Conservation (phyloP, 35 echinoderm and acorn worm species). For the Ophioderma brevispina region DNA sequence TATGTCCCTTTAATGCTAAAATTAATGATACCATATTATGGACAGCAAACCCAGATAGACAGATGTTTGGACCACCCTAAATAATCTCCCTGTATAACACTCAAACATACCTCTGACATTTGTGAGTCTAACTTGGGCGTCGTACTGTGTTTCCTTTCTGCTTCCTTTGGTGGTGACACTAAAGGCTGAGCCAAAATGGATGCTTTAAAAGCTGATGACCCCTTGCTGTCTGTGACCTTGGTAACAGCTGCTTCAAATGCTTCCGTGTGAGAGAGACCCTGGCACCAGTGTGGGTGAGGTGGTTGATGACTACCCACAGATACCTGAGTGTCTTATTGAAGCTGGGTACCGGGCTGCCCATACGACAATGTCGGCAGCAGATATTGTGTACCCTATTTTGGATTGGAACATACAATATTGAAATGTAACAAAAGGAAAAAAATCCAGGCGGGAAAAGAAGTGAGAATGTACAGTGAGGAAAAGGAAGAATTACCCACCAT, state of each 20-base stretch:
- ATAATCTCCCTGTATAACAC: too few relatives aligned
- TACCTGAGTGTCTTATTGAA: constrained; percentile 16
- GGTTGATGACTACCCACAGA: constrained; percentile 39
- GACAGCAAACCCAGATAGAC: too few relatives aligned
- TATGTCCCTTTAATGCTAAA: too few relatives aligned
- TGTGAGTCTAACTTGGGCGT: neutral
- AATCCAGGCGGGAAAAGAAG: too few relatives aligned
- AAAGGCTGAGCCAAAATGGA: constrained; percentile 82
- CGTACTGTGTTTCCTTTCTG: neutral
- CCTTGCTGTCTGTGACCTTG: constrained; percentile 70
- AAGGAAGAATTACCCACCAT: too few relatives aligned
- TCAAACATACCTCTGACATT: neutral
- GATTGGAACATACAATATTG: too few relatives aligned
- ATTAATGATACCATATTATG: too few relatives aligned
- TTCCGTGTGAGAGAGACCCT: constrained; percentile 42
- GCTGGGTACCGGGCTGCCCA: constrained; percentile 88
- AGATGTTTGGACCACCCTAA: too few relatives aligned
- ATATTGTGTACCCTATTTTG: constrained; percentile 37
- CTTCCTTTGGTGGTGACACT: neutral
- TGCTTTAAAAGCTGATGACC: constrained; percentile 62
- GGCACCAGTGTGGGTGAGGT: constrained; percentile 68
- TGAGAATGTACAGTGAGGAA: too few relatives aligned
- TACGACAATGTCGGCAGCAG: constrained; percentile 80
- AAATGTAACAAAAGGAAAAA: too few relatives aligned
- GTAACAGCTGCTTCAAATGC: constrained; percentile 66